Evolutionary conservation across 2,113 vertebrate genomes (phyloP).

Genomic region (Ictidomys tridecemlineatus): DNA sequence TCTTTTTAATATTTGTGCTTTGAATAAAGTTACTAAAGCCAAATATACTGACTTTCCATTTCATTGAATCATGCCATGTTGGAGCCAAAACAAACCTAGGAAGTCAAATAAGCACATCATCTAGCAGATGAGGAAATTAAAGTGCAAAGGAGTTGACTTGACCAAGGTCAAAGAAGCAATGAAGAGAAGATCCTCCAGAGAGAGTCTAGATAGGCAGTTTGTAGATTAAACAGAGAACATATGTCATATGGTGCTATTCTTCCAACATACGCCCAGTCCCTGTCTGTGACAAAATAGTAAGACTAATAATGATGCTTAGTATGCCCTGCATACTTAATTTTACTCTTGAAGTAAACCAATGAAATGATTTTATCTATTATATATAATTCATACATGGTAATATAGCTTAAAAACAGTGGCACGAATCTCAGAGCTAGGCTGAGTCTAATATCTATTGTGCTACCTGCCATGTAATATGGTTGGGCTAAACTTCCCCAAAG

Average conservation of each 20-base stretch:
- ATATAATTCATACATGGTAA: neutral
- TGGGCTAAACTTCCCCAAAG: neutral
- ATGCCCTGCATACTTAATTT: neutral
- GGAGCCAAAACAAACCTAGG: constrained; percentile 54
- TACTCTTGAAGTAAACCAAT: neutral
- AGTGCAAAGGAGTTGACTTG: neutral
- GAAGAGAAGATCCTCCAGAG: neutral
- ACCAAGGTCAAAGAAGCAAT: neutral
- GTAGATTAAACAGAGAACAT: neutral
- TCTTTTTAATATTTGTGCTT: constrained; percentile 72
- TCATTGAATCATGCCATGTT: constrained; percentile 15
- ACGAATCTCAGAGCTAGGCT: neutral
- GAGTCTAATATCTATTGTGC: neutral
- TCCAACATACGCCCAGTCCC: neutral
- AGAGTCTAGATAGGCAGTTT: neutral
- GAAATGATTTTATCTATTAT: neutral
- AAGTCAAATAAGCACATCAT: neutral
- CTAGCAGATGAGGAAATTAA: neutral
- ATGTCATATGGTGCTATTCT: neutral
- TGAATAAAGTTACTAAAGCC: constrained; percentile 58
- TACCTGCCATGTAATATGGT: neutral
- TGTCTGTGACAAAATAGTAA: neutral
- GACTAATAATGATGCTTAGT: neutral
- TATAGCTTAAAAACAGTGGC: neutral
- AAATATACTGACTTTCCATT: constrained; percentile 66